phyloP scores from a whole-genome alignment of 1,140 invertebrate genomes.

The Sitobion miscanthi region DNA sequence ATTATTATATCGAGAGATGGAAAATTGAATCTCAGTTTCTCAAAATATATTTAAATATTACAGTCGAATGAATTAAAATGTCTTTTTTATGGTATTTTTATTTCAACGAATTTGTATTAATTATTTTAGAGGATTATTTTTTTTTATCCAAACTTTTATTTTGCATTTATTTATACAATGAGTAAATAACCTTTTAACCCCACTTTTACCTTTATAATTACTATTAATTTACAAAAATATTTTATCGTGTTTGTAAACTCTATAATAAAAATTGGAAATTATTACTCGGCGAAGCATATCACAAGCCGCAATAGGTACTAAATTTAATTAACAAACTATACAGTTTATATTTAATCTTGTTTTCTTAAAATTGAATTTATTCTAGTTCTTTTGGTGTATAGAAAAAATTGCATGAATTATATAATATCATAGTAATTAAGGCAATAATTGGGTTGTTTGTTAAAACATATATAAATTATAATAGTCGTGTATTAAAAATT shows the following conservation, averaged over 20 bases:
- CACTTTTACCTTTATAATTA: neutral
- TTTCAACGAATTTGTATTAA: neutral
- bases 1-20: neutral
- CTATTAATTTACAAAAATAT: neutral
- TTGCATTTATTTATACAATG: neutral
- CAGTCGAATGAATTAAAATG: neutral
- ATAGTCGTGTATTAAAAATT: neutral
- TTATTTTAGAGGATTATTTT: neutral
- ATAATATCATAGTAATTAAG: neutral
- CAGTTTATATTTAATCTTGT: neutral
- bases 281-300: neutral
- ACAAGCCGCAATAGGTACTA: neutral
- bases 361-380: neutral
- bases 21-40: conserved; percentile 11
- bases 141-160: conserved; percentile 10
- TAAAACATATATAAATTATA: neutral
- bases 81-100: neutral
- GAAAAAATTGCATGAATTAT: neutral
- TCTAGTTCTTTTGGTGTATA: neutral
- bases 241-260: neutral
- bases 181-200: conserved; percentile 1
- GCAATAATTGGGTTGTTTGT: neutral
- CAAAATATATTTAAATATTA: conserved; percentile 22
- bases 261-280: neutral
- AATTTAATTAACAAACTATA: neutral